phyloP scores from a whole-genome alignment of 1,140 invertebrate genomes.

The Halyomorpha halys region DNA sequence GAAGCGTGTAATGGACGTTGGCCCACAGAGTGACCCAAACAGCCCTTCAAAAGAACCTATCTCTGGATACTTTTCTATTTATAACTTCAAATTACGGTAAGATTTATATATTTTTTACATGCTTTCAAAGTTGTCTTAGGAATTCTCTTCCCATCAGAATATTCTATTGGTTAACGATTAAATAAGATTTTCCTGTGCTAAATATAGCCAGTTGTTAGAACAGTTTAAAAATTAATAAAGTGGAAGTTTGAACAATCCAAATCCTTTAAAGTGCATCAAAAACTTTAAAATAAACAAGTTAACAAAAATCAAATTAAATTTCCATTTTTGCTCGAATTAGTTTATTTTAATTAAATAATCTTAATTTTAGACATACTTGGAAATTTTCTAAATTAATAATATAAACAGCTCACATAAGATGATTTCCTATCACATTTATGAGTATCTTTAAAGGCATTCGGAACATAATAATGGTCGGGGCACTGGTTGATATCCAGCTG shows the following conservation, averaged over 20 bases:
- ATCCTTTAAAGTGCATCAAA: no score
- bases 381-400: no score
- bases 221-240: no score
- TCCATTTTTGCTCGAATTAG: no score
- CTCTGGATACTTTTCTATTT: slow-evolving; percentile 25
- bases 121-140: no score
- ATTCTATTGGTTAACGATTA: neutral
- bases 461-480: slow-evolving; percentile 72
- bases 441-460: slow-evolving; percentile 91
- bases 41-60: slow-evolving; percentile 12
- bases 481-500: slow-evolving; percentile 93
- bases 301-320: no score
- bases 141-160: neutral
- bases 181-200: neutral
- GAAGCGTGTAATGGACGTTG: slow-evolving; percentile 15
- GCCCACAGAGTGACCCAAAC: slow-evolving; percentile 4
- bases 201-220: no score
- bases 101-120: slow-evolving; percentile 5
- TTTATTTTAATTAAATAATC: neutral
- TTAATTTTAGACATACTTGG: neutral
- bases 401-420: slow-evolving; percentile 70
- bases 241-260: no score
- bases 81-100: slow-evolving; percentile 28
- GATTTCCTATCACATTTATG: slow-evolving; percentile 86
- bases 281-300: no score